A percentile compares a stretch with the other conserved stretches of the same genome.
Conservation (phyloP, 2,888 invertebrate species). For the Biston stratarius region DNA sequence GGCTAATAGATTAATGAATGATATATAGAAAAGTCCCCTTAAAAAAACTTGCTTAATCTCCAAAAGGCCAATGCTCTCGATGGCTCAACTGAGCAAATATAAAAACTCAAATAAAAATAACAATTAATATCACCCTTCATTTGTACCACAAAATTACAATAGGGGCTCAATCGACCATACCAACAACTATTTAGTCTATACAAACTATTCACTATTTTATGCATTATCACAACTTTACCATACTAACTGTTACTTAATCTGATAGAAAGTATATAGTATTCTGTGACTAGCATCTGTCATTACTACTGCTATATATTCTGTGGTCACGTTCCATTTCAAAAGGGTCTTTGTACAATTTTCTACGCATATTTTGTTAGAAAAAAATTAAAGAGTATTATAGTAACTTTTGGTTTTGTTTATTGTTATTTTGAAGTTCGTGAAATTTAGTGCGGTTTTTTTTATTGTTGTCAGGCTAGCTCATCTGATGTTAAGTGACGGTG, state of each 20-base stretch:
- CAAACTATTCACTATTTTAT: not conserved
- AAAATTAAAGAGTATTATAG: constrained; percentile 27
- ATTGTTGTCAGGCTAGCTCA: no score
- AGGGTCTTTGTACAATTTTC: not conserved
- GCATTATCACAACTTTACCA: not conserved
- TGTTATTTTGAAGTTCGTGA: constrained; percentile 15
- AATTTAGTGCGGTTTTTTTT: no score
- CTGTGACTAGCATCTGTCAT: constrained; percentile 2
- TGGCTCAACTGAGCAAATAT: constrained; percentile 50
- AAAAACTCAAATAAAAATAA: constrained; percentile 49
- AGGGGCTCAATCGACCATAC: constrained; percentile 1
- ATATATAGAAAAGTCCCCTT: not conserved
- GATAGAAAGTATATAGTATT: not conserved
- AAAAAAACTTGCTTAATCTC: not conserved
- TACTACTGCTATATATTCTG: no score
- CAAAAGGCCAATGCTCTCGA: constrained; percentile 51
- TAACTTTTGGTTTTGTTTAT: constrained; percentile 12
- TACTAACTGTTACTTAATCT: not conserved
- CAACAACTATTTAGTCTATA: not conserved
- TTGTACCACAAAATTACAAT: constrained; percentile 25
- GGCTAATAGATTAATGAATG: not conserved
- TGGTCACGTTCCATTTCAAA: constrained; percentile 1
- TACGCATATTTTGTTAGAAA: constrained; percentile 21
- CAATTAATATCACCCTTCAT: constrained; percentile 62
- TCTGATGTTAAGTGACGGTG: no score